phyloP scores from a whole-genome alignment of 2,113 vertebrate species.

The Apteryx mantelli region DNA sequence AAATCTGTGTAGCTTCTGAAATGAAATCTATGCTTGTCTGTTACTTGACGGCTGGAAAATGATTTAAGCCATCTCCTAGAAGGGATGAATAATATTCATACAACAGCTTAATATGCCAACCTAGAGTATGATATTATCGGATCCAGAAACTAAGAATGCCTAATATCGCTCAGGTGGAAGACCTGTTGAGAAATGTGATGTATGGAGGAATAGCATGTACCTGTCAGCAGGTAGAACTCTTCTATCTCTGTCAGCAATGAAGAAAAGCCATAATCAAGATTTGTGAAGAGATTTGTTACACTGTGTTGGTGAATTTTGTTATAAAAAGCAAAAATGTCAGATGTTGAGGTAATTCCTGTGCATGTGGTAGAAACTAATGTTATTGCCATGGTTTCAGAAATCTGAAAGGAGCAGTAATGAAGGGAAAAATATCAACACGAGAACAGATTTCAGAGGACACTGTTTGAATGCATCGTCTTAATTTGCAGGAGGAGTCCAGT shows the following conservation, averaged over 20 bases:
- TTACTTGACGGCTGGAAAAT: neutral
- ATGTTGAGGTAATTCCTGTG: neutral
- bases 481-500: neutral
- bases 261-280: neutral
- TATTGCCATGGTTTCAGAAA: neutral
- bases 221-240: neutral
- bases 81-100: neutral
- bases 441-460: neutral
- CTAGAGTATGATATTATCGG: neutral
- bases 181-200: neutral
- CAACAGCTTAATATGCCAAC: neutral
- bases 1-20: neutral
- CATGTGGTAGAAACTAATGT: neutral
- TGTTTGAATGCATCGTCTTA: neutral
- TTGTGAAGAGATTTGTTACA: neutral
- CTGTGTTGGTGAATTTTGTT: neutral
- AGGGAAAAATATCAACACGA: neutral
- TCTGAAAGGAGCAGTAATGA: neutral
- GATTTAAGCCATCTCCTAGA: accelerated
- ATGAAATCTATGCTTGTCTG: neutral
- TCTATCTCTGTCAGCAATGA: neutral
- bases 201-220: neutral
- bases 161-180: neutral
- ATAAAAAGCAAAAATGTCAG: neutral
- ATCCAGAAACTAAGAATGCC: neutral